A percentile compares a stretch with the other conserved stretches of the same genome.
These are phyloP conservation scores for Pterocles orientalis DNA, from an alignment of 2,113 vertebrate genomes.

Conservation along the genomic window DNA sequence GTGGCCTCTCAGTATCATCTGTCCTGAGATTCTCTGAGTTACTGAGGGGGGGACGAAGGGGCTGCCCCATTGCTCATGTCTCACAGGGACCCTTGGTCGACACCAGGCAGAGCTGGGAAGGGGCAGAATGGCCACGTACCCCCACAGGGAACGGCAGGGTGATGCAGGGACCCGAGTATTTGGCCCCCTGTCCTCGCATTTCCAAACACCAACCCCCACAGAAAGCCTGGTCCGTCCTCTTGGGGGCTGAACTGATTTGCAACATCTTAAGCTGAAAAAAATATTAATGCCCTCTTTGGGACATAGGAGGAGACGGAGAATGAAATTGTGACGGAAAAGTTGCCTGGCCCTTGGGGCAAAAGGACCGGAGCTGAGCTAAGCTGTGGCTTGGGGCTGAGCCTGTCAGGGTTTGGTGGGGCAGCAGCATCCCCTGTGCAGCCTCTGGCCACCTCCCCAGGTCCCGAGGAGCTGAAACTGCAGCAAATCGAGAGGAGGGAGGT, in stretches of 20 bases:
- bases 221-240: background rate
- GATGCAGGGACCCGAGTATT: background rate
- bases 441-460: background rate
- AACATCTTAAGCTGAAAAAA: background rate
- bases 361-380: background rate
- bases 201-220: accelerated
- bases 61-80: background rate
- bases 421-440: background rate
- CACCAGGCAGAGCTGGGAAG: background rate
- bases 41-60: no score
- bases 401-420: background rate
- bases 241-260: background rate
- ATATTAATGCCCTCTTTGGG: accelerated
- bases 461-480: background rate
- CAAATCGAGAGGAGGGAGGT: background rate
- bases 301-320: accelerated
- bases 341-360: accelerated
- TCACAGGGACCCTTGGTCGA: background rate
- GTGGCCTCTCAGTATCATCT: background rate
- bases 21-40: background rate
- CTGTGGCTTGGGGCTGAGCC: background rate
- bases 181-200: background rate
- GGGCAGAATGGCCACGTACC: accelerated
- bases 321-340: background rate
- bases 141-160: background rate